Base-by-base conservation (phyloP, 1,140 invertebrate species). In the Uloborus diversus region DNA sequence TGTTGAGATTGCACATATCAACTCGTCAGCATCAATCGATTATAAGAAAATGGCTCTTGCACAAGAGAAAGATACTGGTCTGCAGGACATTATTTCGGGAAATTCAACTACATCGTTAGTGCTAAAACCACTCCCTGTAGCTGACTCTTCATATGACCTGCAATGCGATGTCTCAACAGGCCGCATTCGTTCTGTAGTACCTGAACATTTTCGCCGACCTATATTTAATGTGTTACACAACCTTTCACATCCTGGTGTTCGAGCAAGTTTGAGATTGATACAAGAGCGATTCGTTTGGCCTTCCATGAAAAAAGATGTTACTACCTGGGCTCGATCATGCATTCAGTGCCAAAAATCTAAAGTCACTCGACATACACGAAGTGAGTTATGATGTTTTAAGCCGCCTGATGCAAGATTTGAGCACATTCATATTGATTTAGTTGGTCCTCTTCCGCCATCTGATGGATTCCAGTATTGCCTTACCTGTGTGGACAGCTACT, bases 391-490 rank as follows among this genome's bases (percentile, higher is more conserved):
- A n/a, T n/a, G 4, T 5, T 33, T 57, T 25, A 14, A 30, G 3
- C 27, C 33, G 7, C 53, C 64, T 4, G 7, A 28, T n/a, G 14
- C 17, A 2, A 11, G 73, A 35, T 88, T 89, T 68, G 56, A 83
- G n/a, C n/a, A n/a, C n/a, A n/a, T n/a, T 3, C 86, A 90, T 81
- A 81, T 90, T 0, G 89, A 90, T 82, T 83, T 90, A 1, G 83
- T 90, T 9, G 86, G 88, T 0, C 88, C 86, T 0, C 62, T 90
- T 1, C 86, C 87, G 20, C 65, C 64, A 3, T 83, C 82, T 0
- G 28, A 85, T 9, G 85, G 84, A 17, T 84, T 75, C 62, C 53
- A 32, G 14, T 89, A 88, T n/a, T n/a, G n/a, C n/a, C 73, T 79
- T 83, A 9, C 81, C 89, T 1, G 73, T 51, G 4, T 20, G 4